Evolutionary conservation across 2,888 invertebrate genomes (phyloP), one percentile per base, ranked within the genome.

Genomic region (Macrostomum cliftonense): DNA sequence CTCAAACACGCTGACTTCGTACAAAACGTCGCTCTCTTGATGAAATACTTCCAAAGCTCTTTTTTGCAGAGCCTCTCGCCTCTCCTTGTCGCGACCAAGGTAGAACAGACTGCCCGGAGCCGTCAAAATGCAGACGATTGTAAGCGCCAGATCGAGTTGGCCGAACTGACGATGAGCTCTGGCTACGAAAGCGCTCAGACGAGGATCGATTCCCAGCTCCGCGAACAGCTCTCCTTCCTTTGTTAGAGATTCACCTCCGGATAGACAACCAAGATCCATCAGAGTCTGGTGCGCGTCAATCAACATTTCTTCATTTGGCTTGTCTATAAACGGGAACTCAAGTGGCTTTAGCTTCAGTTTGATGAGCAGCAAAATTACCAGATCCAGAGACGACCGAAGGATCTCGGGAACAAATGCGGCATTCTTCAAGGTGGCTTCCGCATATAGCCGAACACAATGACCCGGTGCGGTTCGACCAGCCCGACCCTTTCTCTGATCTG

Each of bases 401-500:
- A 44, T 44, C 21, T 44, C 44, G 2, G 44, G 44, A 37, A 37
- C 44, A 2, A 44, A 28, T 9, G 4, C 28, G 9, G 28, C 28
- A 9, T 9, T 28, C 28, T 28, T 28, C 9, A 28, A 28, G 9
- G 9, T 9, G 28, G 4, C 28, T 9, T 28, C 28, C 4, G 28
- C 4, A 71, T 70, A 74, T 37, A 74, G 61, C 13, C 95, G 78
- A 69, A 80, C 97, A 65, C 93, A 95, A 2, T 85, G 81, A 17
- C 40, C 40, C 9, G 40, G 40, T 17, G 17, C 40, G 9, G 40
- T 40, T 19, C 40, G 51, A 63, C 73, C 74, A 45, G 89, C 88
- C 61, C 93, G 77, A 12, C 95, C 95, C 69, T 89, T 87, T 47
- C 95, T 76, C 67, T 97, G 95, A 63, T 95, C 89, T 2, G 93